These are phyloP conservation scores for Guaruba guarouba DNA, from an alignment of 2,113 vertebrate genomes.

Conservation along the genomic window DNA sequence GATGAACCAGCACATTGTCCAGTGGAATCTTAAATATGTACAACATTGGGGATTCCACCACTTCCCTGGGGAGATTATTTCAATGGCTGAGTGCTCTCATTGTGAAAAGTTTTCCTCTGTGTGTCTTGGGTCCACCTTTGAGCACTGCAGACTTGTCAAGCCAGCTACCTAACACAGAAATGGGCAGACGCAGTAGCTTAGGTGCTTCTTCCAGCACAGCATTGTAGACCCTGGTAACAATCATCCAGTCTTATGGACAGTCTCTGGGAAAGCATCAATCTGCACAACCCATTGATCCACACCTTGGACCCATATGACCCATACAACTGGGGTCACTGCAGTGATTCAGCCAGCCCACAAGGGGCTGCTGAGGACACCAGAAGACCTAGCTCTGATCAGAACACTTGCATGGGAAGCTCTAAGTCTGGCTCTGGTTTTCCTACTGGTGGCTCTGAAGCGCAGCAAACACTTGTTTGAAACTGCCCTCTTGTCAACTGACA, in stretches of 20 bases:
- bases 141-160: neutral
- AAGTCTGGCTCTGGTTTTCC: neutral
- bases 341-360: neutral
- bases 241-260: neutral
- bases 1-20: neutral
- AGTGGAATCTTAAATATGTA: neutral
- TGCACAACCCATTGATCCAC: neutral
- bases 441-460: neutral
- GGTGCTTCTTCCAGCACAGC: neutral
- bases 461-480: neutral
- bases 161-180: neutral
- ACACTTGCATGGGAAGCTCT: neutral
- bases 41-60: neutral
- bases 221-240: neutral
- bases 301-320: rapidly evolving
- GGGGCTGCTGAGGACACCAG: neutral
- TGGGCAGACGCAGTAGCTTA: neutral
- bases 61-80: neutral
- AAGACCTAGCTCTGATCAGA: neutral
- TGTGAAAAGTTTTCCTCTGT: neutral
- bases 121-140: neutral
- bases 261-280: rapidly evolving
- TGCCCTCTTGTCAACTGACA: neutral
- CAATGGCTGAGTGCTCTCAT: neutral
- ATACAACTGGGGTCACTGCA: no score